Conservation (phyloP, 2,113 vertebrate species). For the Fulmarus glacialis region DNA sequence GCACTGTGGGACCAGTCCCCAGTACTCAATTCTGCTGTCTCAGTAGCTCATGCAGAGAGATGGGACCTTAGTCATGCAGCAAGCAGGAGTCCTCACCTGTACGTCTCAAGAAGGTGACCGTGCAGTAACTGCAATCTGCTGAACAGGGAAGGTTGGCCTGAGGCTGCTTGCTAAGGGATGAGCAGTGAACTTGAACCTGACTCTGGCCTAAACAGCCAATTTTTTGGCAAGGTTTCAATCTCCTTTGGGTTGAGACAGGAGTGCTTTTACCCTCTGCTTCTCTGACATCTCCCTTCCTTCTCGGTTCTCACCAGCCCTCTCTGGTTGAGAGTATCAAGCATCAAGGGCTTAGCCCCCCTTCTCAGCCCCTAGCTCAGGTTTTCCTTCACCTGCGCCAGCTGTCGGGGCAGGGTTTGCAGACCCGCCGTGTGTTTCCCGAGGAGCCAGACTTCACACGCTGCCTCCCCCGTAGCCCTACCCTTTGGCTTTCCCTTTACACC, state of each 20-base stretch:
- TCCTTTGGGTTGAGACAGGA: background rate
- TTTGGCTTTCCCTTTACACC: constrained; percentile 44
- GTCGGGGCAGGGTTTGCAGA: background rate
- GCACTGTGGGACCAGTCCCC: background rate
- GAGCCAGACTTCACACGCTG: background rate
- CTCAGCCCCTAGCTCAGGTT: background rate
- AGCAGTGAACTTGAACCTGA: background rate
- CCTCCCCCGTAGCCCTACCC: background rate
- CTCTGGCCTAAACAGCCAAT: background rate
- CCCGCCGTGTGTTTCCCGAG: background rate
- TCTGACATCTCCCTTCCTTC: background rate
- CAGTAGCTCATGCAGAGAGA: background rate
- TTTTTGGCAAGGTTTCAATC: background rate
- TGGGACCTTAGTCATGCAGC: background rate
- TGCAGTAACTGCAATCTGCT: background rate
- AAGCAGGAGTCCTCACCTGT: background rate
- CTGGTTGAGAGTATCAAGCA: background rate
- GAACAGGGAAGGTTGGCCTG: background rate
- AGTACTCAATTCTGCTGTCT: background rate
- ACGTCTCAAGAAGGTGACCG: background rate
- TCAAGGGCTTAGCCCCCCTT: background rate
- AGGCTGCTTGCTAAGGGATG: background rate
- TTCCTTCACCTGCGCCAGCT: background rate
- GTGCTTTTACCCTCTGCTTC: background rate
- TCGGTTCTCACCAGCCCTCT: background rate